phyloP scores from a whole-genome alignment of 1,140 invertebrate species.

The Panulirus ornatus region DNA sequence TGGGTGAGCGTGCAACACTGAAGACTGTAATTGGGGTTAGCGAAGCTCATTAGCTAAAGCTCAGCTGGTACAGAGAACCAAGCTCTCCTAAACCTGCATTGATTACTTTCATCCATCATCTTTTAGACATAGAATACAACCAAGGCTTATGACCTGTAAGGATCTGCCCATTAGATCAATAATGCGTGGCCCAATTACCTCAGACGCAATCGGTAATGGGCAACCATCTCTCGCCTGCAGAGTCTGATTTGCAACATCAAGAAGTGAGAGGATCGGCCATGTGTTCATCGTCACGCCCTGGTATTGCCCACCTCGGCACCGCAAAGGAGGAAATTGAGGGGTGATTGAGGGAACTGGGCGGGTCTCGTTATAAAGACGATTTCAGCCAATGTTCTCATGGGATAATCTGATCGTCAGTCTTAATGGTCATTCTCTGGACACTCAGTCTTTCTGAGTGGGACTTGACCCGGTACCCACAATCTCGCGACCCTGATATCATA shows the following conservation, averaged over 20 bases:
- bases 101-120: background rate
- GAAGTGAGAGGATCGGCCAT: background rate
- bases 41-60: too few species aligned
- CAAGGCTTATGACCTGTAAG: background rate
- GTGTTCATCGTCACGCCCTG: background rate
- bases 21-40: too few species aligned
- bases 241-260: background rate
- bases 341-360: conserved; percentile 17
- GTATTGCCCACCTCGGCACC: background rate
- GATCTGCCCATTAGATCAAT: background rate
- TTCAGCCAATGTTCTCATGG: background rate
- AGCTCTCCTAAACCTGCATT: too few species aligned
- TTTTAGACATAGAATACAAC: background rate
- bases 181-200: background rate
- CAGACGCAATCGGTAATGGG: background rate
- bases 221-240: background rate
- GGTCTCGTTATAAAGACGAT: conserved; percentile 10
- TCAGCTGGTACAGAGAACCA: too few species aligned
- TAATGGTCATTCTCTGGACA: background rate
- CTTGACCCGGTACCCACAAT: background rate
- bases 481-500: too few species aligned
- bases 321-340: background rate
- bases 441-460: conserved; percentile 8
- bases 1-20: too few species aligned
- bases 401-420: background rate